Evolutionary conservation across 2,113 vertebrate species (phyloP).

Genomic region (Actenoides hombroni): DNA sequence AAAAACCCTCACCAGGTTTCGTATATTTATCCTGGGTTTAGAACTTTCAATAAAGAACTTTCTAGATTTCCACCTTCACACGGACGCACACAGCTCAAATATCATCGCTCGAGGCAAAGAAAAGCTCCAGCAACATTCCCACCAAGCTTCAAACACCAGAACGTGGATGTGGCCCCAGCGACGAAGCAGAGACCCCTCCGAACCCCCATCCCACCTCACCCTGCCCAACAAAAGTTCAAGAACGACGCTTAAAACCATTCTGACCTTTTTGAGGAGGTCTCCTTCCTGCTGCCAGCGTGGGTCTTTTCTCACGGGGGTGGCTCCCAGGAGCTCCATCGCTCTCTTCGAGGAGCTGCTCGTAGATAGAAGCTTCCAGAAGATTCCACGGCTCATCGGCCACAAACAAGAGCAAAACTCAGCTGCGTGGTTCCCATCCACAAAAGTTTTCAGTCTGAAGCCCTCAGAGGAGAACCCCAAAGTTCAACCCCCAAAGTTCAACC

Average conservation of each 20-base stretch:
- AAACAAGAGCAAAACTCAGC: fast-evolving
- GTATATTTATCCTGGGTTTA: no score
- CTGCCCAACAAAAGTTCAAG: fast-evolving
- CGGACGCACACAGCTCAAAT: fast-evolving
- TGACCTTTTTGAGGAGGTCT: fast-evolving
- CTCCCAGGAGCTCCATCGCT: fast-evolving
- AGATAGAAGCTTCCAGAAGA: fast-evolving
- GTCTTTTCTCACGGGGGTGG: fast-evolving
- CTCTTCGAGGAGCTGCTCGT: fast-evolving
- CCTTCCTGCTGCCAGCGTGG: fast-evolving
- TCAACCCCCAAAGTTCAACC: fast-evolving
- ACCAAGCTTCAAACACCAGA: fast-evolving
- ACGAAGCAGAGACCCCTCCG: fast-evolving
- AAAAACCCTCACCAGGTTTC: fast-evolving
- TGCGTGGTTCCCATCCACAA: fast-evolving
- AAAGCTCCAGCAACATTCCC: fast-evolving
- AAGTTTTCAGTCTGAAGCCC: fast-evolving
- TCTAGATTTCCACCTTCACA: no score
- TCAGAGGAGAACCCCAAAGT: fast-evolving
- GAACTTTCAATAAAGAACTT: background rate
- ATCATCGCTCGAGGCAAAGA: fast-evolving
- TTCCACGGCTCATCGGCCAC: fast-evolving
- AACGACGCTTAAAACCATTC: fast-evolving
- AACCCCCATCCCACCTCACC: fast-evolving
- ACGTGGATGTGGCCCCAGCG: fast-evolving